phyloP scores from a whole-genome alignment of 1,140 invertebrate species.

The Cephus cinctus region DNA sequence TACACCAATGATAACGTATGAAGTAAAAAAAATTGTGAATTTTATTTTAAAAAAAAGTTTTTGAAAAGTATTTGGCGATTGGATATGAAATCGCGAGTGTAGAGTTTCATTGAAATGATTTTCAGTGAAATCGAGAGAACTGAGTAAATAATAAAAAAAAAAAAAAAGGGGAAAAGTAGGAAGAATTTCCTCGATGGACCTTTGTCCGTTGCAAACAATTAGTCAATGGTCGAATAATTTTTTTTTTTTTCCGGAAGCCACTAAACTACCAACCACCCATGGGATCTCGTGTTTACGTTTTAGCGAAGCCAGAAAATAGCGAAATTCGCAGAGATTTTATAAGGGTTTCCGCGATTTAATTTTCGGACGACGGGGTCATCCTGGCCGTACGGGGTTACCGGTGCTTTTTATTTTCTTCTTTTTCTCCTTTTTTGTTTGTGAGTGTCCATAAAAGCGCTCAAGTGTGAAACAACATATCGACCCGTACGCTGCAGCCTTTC shows the following conservation, averaged over 20 bases:
- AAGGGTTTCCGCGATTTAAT: slow-evolving; percentile 24
- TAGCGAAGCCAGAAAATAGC: slow-evolving; percentile 41
- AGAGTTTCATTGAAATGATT: no score
- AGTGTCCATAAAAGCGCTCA: no score
- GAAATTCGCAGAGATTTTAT: slow-evolving; percentile 9
- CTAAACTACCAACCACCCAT: slow-evolving; percentile 18
- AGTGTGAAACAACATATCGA: no score
- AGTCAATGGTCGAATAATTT: not conserved
- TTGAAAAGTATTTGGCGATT: no score
- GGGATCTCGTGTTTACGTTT: slow-evolving; percentile 38
- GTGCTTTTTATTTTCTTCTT: not conserved
- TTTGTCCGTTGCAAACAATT: not conserved
- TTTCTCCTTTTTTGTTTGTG: not conserved
- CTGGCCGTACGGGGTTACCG: not conserved
- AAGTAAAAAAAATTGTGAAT: no score
- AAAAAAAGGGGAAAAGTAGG: not conserved
- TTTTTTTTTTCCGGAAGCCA: slow-evolving; percentile 19
- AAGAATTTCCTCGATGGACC: not conserved
- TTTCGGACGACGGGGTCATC: no score
- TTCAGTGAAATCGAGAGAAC: not conserved
- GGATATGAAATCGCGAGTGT: no score
- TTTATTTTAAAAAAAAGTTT: no score
- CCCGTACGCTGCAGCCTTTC: no score
- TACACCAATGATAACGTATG: no score
- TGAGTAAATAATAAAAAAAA: not conserved